These are phyloP conservation scores for Drosophila santomea DNA, from an alignment of 1,140 invertebrate species.

Conservation along the genomic window DNA sequence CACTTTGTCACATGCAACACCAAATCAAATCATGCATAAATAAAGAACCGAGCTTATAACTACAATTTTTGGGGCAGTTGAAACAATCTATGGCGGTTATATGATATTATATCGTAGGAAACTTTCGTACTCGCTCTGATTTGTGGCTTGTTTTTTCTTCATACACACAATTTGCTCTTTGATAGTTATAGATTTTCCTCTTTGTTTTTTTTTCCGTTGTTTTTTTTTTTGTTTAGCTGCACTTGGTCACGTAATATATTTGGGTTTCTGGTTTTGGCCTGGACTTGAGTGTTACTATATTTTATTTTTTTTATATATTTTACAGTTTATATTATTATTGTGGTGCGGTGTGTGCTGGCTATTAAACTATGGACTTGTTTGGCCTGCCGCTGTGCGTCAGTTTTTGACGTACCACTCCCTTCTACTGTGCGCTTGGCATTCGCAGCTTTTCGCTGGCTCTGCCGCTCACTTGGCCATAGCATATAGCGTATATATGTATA, in stretches of 20 bases:
- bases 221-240: constrained; percentile 21
- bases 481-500: constrained; percentile 14
- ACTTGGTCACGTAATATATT: constrained; percentile 36
- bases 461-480: constrained; percentile 61
- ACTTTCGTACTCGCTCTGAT: constrained; percentile 63
- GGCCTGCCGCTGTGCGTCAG: constrained; percentile 84
- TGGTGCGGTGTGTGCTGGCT: constrained; percentile 38
- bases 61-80: not conserved
- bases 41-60: constrained; percentile 1
- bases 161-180: constrained; percentile 21
- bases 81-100: constrained; percentile 13
- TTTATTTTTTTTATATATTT: constrained; percentile 61
- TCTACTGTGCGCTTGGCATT: constrained; percentile 74
- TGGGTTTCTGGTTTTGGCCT: constrained; percentile 1
- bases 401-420: constrained; percentile 85
- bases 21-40: constrained; percentile 60
- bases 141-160: constrained; percentile 66
- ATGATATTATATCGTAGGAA: constrained; percentile 9
- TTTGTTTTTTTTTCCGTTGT: not conserved
- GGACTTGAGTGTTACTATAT: constrained; percentile 14
- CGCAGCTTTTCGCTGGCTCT: constrained; percentile 64
- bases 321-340: constrained; percentile 48
- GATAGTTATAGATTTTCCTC: constrained; percentile 14
- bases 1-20: constrained; percentile 81
- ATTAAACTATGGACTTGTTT: constrained; percentile 72